Evolutionary conservation across 2,113 vertebrate species (phyloP).

Genomic region (Pogona vitticeps): DNA sequence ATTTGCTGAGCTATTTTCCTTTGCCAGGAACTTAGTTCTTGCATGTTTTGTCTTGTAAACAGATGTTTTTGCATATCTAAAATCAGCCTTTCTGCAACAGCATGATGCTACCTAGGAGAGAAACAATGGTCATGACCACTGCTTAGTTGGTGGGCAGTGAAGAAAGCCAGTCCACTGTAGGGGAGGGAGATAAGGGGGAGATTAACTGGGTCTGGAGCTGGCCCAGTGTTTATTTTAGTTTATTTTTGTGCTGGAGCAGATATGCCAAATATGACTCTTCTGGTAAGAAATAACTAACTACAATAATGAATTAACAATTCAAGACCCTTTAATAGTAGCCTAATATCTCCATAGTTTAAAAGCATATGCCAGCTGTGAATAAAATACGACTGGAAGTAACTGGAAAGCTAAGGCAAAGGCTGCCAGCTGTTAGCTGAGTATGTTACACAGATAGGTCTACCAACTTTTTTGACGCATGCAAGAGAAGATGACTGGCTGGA

Average conservation of each 20-base stretch:
- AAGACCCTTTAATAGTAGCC: not conserved
- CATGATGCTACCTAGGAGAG: not conserved
- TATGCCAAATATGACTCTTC: not conserved
- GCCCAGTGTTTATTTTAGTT: not conserved
- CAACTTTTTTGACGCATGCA: too few relatives aligned
- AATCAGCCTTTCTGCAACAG: not conserved
- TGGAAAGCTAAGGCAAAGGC: not conserved
- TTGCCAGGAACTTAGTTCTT: not conserved
- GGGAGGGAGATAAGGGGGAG: not conserved
- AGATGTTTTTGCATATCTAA: not conserved
- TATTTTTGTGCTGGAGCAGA: not conserved
- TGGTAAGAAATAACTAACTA: not conserved
- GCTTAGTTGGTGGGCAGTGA: too few relatives aligned
- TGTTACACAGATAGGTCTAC: too few relatives aligned
- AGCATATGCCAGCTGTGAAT: not conserved
- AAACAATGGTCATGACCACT: not conserved
- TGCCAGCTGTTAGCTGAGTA: too few relatives aligned
- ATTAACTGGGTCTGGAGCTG: not conserved
- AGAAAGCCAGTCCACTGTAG: too few relatives aligned
- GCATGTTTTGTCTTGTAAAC: not conserved
- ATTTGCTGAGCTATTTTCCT: not conserved
- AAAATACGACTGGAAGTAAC: not conserved
- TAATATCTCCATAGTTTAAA: not conserved
- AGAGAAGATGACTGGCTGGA: too few relatives aligned
- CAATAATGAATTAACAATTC: not conserved